Base-by-base conservation (phyloP, 2,113 vertebrate genomes). In the Opisthocomus hoazin region DNA sequence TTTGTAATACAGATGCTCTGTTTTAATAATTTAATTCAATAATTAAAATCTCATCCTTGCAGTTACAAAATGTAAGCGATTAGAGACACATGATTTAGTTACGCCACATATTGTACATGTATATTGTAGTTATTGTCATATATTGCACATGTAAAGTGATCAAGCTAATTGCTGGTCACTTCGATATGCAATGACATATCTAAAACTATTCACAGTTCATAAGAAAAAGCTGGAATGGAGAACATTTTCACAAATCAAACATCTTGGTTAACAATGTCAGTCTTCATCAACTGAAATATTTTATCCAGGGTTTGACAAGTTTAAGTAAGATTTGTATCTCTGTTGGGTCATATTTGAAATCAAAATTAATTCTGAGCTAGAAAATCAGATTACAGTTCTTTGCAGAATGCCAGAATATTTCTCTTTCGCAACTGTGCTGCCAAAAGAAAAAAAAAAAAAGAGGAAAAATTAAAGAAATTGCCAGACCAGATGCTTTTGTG, bases 281-380 rank as follows among this genome's bases (percentile, higher is more conserved):
- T 20, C 43, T n/a, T 3, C 12, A 91, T 87, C 66, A 84, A 75
- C 24, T 23, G 65, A 79, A 87, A 68, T 50, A 73, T 68, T 96
- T 91, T 78, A 48, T 36, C 80, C 34, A 71, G 84, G 36, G 64
- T 45, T 71, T 96, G 93, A 95, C 94, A 93, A 79, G 81, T 89
- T 84, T 94, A 95, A 93, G 87, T 87, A 97, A 96, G 95, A 97
- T 97, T 93, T 95, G 94, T 96, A 39, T 76, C 77, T 89, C 87
- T 87, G 39, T 58, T 79, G 89, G 83, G 91, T 68, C 61, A 29
- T 43, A 43, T 91, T 96, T 39, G 74, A 94, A 93, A 89, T 30
- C 53, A 79, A 95, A 87, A 95, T 89, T 90, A 63, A 91, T 95
- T 96, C 87, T 73, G 60, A 91, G 51, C 27, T 50, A 54, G 84